Conservation (phyloP, 2,797 vertebrate genomes). For the Crocodylus rhombifer region DNA sequence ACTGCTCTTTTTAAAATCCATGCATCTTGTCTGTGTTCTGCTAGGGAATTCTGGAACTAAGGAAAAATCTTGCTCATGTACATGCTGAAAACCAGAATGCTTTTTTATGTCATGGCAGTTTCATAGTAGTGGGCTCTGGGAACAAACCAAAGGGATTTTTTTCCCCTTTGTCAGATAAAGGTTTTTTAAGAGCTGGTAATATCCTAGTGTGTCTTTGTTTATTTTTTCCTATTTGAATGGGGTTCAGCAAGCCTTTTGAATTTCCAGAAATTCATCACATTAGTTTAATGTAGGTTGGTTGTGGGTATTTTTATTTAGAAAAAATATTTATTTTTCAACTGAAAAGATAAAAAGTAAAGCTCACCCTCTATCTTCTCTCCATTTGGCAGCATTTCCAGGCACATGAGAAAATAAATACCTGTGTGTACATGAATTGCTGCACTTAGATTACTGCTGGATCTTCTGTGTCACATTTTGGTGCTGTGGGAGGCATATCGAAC, state of each 20-base stretch:
- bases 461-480: too few relatives aligned
- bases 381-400: not conserved
- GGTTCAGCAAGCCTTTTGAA: not conserved
- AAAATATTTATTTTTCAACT: not conserved
- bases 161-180: not conserved
- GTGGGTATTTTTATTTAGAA: not conserved
- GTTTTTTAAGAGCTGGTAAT: not conserved
- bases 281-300: not conserved
- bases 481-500: not conserved
- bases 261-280: not conserved
- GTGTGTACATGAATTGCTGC: not conserved
- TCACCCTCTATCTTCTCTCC: not conserved
- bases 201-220: not conserved
- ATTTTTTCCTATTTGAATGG: too few relatives aligned
- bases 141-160: not conserved
- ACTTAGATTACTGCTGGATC: not conserved
- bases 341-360: not conserved
- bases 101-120: conserved; percentile 32
- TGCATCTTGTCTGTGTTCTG: not conserved
- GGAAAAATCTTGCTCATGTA: not conserved
- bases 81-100: conserved; percentile 44
- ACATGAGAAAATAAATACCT: not conserved
- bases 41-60: conserved; percentile 37
- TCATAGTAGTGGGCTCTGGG: not conserved
- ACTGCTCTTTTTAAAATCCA: conserved; percentile 8